Percentiles rank a stretch among this genome's conserved stretches.
Evolutionary conservation across 2,113 vertebrate species (phyloP).

Genomic region (Microtus richardsoni): DNA sequence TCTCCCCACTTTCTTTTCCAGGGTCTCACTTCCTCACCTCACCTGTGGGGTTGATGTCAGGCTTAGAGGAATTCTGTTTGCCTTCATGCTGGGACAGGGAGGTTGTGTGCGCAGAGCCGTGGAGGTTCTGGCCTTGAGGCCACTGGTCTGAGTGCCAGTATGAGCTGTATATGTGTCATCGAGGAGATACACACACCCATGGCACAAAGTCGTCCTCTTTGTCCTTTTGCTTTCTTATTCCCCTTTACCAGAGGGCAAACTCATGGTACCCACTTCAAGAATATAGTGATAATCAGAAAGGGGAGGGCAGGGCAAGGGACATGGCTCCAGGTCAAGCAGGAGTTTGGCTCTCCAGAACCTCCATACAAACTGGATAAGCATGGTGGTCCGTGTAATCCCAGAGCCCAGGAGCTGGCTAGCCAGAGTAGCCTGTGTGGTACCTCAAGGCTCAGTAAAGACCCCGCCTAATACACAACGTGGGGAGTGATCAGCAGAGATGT

Average conservation of each 20-base stretch:
- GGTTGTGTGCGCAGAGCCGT: accelerated
- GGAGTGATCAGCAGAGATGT: not conserved
- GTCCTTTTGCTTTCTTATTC: not conserved
- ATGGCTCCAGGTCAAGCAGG: not conserved
- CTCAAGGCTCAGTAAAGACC: not conserved
- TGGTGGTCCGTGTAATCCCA: not conserved
- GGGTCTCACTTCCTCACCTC: not conserved
- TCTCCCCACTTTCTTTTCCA: not conserved
- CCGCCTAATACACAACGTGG: not conserved
- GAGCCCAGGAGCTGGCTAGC: not conserved
- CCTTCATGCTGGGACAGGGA: not conserved
- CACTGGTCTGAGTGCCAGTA: not conserved
- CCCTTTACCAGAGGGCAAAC: not conserved
- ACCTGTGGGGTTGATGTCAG: not conserved
- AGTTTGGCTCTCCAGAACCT: not conserved
- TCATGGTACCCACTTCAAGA: not conserved
- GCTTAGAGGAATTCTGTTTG: not conserved
- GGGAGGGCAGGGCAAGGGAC: no score
- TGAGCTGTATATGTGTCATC: not conserved
- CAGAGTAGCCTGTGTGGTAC: not conserved
- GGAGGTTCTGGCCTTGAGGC: no score
- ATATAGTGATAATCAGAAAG: not conserved
- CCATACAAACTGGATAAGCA: not conserved
- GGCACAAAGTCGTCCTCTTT: not conserved
- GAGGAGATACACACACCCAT: accelerated